phyloP scores from a whole-genome alignment of 2,888 invertebrate species.

The Acanthococcus lagerstroemiae region DNA sequence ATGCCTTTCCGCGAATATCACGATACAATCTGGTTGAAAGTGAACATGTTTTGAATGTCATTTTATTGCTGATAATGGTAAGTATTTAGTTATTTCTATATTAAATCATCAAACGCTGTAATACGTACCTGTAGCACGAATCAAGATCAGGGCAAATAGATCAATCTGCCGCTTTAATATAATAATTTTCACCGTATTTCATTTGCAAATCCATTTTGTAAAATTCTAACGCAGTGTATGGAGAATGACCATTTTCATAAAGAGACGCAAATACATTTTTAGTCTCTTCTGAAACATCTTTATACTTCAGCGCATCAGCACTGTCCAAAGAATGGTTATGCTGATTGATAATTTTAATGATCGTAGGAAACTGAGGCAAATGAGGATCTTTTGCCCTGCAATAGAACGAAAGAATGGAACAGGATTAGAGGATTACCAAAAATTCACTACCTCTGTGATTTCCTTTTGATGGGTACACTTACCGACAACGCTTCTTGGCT shows the following conservation, averaged over 20 bases:
- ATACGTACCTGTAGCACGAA: neutral
- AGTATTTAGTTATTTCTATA: too few species aligned
- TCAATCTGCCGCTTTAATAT: neutral
- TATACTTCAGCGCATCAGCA: neutral
- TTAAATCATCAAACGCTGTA: too few species aligned
- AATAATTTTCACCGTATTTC: neutral
- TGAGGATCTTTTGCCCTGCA: neutral
- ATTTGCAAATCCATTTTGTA: neutral
- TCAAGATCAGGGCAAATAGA: neutral
- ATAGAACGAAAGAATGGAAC: too few species aligned
- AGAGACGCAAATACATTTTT: neutral
- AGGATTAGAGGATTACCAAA: too few species aligned
- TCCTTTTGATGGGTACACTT: too few species aligned
- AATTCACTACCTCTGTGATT: too few species aligned
- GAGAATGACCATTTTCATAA: neutral
- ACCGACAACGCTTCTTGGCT: neutral
- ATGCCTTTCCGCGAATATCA: too few species aligned
- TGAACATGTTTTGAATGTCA: too few species aligned
- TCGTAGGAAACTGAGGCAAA: neutral
- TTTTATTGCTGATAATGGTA: too few species aligned
- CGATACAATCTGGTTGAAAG: too few species aligned
- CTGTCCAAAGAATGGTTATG: neutral
- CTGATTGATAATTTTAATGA: neutral
- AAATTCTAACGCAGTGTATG: neutral
- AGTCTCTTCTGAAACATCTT: neutral